Conservation (phyloP, 2,797 vertebrate genomes). For the Anguilla megastoma region DNA sequence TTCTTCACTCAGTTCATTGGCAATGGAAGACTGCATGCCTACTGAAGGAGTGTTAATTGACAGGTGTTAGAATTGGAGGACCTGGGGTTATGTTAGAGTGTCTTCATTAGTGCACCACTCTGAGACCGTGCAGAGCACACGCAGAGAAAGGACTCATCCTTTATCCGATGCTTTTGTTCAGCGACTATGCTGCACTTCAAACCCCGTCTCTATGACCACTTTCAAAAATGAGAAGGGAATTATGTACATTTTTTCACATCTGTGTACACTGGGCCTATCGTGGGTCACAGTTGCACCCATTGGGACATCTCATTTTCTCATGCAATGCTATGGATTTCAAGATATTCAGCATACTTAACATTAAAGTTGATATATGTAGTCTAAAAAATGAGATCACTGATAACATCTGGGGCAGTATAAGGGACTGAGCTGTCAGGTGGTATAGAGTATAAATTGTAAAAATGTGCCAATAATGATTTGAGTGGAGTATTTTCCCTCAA, state of each 20-base stretch:
- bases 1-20: slow-evolving; percentile 75
- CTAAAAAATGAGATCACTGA: not conserved
- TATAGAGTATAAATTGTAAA: not conserved
- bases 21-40: slow-evolving; percentile 72
- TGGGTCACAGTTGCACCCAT: slow-evolving; percentile 33
- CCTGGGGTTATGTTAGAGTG: slow-evolving; percentile 72
- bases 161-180: not conserved
- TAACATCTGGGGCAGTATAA: not conserved
- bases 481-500: not conserved
- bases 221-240: slow-evolving; percentile 22
- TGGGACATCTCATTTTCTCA: slow-evolving; percentile 4
- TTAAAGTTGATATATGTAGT: not conserved
- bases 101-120: slow-evolving; percentile 76
- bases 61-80: slow-evolving; percentile 76
- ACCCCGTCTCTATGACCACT: not conserved
- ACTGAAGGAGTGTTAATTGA: slow-evolving; percentile 77
- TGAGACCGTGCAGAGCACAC: slow-evolving; percentile 53
- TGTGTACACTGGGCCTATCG: slow-evolving; percentile 32
- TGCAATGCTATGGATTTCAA: not conserved
- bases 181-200: not conserved
- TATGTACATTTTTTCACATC: slow-evolving; percentile 39
- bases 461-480: not conserved
- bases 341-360: not conserved
- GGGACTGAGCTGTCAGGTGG: not conserved
- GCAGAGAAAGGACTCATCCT: not conserved